These are phyloP conservation scores for Tragelaphus buxtoni DNA, from an alignment of 2,113 vertebrate species.

Conservation along the genomic window DNA sequence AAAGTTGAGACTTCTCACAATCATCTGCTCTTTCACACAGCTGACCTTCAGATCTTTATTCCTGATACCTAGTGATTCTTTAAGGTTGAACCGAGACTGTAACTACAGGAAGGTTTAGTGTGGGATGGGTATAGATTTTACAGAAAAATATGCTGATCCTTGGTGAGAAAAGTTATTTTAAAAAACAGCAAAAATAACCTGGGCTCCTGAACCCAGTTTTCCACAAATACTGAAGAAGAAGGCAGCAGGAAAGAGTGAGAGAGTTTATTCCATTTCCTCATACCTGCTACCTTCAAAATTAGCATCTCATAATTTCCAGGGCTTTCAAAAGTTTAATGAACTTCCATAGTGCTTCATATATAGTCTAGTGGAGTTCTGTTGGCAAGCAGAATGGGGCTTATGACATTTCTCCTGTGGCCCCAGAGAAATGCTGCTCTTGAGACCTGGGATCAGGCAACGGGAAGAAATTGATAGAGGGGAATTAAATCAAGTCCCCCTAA, in stretches of 20 bases:
- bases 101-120: background rate
- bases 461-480: background rate
- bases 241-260: background rate
- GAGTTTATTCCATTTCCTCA: background rate
- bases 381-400: background rate
- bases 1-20: background rate
- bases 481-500: background rate
- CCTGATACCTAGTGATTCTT: background rate
- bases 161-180: background rate
- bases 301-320: background rate
- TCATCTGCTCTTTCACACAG: background rate
- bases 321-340: background rate
- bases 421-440: background rate
- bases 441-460: background rate
- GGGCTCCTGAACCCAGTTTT: background rate
- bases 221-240: background rate
- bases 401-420: background rate
- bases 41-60: background rate
- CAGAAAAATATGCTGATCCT: background rate
- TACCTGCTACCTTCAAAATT: background rate
- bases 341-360: background rate
- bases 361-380: background rate
- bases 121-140: background rate
- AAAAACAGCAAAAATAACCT: background rate
- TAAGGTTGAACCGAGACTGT: background rate